Conservation (phyloP, 1,140 invertebrate genomes). For the Gryon sp. region DNA sequence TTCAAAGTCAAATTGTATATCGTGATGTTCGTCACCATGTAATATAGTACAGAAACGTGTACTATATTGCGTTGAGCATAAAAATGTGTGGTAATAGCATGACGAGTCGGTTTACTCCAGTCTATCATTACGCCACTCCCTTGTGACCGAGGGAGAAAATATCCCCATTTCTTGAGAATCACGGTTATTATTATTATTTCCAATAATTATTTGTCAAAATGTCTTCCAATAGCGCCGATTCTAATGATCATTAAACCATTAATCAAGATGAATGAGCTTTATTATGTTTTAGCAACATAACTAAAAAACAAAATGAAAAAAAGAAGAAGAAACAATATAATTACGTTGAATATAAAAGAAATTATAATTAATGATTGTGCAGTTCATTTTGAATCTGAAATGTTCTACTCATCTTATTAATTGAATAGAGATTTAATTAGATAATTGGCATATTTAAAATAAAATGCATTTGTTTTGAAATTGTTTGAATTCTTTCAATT, state of each 20-base stretch:
- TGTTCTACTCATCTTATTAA: too few relatives aligned
- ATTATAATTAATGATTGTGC: too few relatives aligned
- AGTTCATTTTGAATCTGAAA: too few relatives aligned
- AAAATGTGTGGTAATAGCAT: slow-evolving; percentile 55
- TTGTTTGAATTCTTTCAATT: slow-evolving; percentile 25
- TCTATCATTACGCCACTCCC: slow-evolving; percentile 58
- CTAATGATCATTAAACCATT: slow-evolving; percentile 42
- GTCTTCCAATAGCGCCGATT: slow-evolving; percentile 24
- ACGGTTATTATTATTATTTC: slow-evolving; percentile 38
- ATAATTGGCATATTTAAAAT: slow-evolving; percentile 10
- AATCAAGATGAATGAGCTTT: slow-evolving; percentile 41
- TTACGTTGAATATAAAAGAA: not conserved
- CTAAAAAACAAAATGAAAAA: too few relatives aligned
- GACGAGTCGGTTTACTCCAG: slow-evolving; percentile 46
- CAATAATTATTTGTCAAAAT: slow-evolving; percentile 42
- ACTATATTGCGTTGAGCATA: slow-evolving; percentile 15
- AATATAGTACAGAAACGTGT: slow-evolving; percentile 40
- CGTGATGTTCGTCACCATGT: slow-evolving; percentile 20
- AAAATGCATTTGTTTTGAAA: not conserved
- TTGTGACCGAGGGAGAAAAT: slow-evolving; percentile 28
- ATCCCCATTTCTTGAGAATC: slow-evolving; percentile 38
- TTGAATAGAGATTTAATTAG: not conserved
- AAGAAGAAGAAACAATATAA: too few relatives aligned
- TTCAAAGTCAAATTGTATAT: slow-evolving; percentile 37
- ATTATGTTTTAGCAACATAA: too few relatives aligned